A percentile compares a stretch with the other conserved stretches of the same genome.
Evolutionary conservation across 2,888 invertebrate genomes (phyloP).

Genomic region (Mesorhabditis belari): DNA sequence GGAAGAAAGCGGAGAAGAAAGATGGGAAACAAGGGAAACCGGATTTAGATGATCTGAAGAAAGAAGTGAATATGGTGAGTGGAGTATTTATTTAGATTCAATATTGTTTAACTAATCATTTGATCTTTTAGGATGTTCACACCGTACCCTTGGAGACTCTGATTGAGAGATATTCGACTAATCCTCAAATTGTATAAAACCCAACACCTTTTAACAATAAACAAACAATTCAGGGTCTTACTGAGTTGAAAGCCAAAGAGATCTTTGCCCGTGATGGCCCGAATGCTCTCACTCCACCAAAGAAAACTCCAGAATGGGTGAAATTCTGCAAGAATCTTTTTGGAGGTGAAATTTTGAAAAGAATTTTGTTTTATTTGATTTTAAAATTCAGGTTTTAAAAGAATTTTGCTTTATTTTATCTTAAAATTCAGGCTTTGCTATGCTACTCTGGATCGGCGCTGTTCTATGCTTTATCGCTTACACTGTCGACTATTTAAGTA

Average conservation of each 20-base stretch:
- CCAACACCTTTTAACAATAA: background rate
- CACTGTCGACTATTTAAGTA: constrained; percentile 26
- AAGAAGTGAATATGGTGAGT: background rate
- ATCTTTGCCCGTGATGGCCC: constrained; percentile 71
- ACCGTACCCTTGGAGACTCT: background rate
- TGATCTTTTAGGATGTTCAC: background rate
- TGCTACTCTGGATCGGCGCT: constrained; percentile 69
- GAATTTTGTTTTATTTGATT: background rate
- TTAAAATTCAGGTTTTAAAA: constrained; percentile 61
- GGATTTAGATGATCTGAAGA: background rate
- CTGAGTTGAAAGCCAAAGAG: constrained; percentile 89
- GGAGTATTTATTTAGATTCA: background rate
- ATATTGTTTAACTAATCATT: too few species aligned
- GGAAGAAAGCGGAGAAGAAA: background rate
- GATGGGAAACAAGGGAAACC: background rate
- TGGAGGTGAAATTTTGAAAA: constrained; percentile 74
- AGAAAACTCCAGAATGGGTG: constrained; percentile 95
- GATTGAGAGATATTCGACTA: background rate
- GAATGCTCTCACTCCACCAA: constrained; percentile 88
- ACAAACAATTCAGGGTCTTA: constrained; percentile 72
- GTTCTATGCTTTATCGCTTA: constrained; percentile 24
- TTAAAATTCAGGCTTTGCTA: constrained; percentile 63
- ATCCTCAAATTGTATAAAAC: background rate
- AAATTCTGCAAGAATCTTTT: constrained; percentile 97
- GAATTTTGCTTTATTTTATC: background rate